Conservation (phyloP, 2,797 vertebrate genomes). For the Oryzias dopingdopingensis region DNA sequence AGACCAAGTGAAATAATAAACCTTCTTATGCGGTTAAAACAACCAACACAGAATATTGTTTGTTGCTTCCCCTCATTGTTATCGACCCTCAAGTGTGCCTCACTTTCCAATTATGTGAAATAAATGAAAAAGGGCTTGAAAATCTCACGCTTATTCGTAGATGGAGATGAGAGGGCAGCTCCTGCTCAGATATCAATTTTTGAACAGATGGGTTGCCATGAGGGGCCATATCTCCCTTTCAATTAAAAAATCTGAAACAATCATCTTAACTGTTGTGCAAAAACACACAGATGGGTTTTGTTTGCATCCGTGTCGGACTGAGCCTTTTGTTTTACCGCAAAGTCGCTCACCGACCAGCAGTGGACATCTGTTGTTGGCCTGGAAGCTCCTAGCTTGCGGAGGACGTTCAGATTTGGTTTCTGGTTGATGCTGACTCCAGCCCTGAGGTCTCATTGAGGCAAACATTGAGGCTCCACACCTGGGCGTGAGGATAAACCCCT, state of each 20-base stretch:
- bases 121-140: conserved; percentile 64
- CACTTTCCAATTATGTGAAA: conserved; percentile 69
- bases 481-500: conserved; percentile 20
- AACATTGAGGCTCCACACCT: conserved; percentile 39
- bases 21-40: conserved; percentile 56
- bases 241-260: conserved; percentile 70
- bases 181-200: conserved; percentile 69
- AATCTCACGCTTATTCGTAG: conserved; percentile 60
- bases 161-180: conserved; percentile 68
- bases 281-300: conserved; percentile 67
- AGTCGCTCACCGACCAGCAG: conserved; percentile 28
- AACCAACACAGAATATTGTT: conserved; percentile 58
- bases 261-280: conserved; percentile 55
- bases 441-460: background rate
- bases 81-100: conserved; percentile 42
- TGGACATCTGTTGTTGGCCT: conserved; percentile 19
- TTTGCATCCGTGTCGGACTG: conserved; percentile 51
- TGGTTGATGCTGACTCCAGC: background rate
- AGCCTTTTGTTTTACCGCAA: conserved; percentile 48
- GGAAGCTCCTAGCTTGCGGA: conserved; percentile 15
- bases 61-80: conserved; percentile 49
- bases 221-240: conserved; percentile 68
- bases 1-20: conserved; percentile 23
- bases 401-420: conserved; percentile 25
- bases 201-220: conserved; percentile 72